Base-by-base conservation (phyloP, 2,888 invertebrate species). In the Polylopha cassiicola region DNA sequence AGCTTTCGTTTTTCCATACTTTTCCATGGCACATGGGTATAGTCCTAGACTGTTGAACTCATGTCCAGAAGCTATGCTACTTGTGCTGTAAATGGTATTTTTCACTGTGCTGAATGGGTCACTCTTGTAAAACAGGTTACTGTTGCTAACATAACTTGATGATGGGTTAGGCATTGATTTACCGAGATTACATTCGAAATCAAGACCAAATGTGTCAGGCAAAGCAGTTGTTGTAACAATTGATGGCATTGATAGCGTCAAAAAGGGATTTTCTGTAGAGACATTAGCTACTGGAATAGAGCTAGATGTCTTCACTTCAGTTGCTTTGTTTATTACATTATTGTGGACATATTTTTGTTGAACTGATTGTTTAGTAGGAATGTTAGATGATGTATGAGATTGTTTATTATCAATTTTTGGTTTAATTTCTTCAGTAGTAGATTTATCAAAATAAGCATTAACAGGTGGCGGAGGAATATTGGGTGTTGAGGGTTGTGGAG, bases 1-100 rank as follows among this genome's bases (percentile, higher is more conserved):
- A 1, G 76, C 26, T 63, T 85, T 85, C 49, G 63, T 80, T 63
- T 85, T 85, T 3, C 73, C 46, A 53, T 81, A 85, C 53, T 82
- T 84, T 51, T 85, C 85, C 71, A 85, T 79, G 2, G 85, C 85
- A 56, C 85, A 85, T 2, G 85, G 85, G 55, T 85, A 85, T 8
- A 85, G 63, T 0, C 80, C 78, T 7, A 85, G 65, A 37, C 71
- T 73, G 46, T 82, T 84, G 44, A 76, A 85, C 47, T 85, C 85
- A 45, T 84, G 85, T 11, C 74, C 72, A 10, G 82, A 71, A 17
- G 82, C 68, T 39, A 85, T 81, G 53, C 61, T 80, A 50, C 84
- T 84, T 4, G 82, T 84, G 47, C 84, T 82, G 42, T 84, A 84
- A 55, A 84, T 82, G 15, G 73, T 66, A 52, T 63, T 84, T 51